A percentile compares a stretch with the other conserved stretches of the same genome.
Evolutionary conservation across 2,113 vertebrate genomes (phyloP).

Genomic region (Poicephalus meyeri): DNA sequence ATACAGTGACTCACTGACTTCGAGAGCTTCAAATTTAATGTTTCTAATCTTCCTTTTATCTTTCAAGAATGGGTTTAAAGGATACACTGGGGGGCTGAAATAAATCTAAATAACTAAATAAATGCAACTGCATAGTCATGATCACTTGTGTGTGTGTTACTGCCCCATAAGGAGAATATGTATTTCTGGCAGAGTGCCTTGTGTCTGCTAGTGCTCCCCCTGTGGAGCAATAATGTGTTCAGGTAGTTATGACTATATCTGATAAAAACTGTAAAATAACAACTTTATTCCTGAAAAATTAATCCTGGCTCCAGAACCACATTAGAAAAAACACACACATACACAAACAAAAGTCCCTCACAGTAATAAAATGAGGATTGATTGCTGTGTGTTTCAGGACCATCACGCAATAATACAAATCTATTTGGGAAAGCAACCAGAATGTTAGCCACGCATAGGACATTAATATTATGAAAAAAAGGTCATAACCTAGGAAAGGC

Average conservation of each 20-base stretch:
- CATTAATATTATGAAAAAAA: background rate
- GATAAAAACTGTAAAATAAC: conserved; percentile 15
- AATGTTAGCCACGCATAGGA: background rate
- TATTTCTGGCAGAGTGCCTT: background rate
- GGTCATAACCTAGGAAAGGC: background rate
- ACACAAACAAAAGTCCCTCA: fast-evolving
- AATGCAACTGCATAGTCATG: background rate
- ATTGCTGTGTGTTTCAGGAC: background rate
- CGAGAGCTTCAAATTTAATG: background rate
- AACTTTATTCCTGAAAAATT: background rate
- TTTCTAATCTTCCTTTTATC: background rate
- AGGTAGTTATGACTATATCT: background rate
- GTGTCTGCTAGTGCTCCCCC: background rate
- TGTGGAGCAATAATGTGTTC: background rate
- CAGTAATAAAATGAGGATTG: background rate
- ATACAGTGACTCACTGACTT: background rate
- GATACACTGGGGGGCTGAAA: background rate
- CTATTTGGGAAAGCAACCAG: background rate
- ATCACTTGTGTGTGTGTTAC: background rate
- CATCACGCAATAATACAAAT: background rate
- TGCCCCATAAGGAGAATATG: background rate
- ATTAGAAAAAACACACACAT: background rate
- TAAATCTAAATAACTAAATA: conserved; percentile 9
- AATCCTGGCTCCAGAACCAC: background rate
- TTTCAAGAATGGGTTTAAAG: background rate